These are phyloP conservation scores for Coccyzus lansbergi DNA, from an alignment of 2,797 vertebrate genomes.

Conservation along the genomic window DNA sequence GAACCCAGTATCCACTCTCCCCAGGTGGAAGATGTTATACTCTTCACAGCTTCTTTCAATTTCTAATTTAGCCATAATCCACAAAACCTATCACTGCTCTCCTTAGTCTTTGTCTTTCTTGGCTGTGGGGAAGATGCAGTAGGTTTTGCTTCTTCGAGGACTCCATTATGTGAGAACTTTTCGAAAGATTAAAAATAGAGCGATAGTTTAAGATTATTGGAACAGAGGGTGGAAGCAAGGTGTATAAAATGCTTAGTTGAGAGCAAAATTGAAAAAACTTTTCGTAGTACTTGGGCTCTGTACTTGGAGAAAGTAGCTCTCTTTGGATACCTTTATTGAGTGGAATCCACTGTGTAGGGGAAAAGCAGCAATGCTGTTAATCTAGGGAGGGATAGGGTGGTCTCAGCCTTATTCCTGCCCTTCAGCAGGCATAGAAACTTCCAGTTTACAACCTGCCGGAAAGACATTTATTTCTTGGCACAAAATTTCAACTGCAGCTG, in stretches of 20 bases:
- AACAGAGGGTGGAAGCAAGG: background rate
- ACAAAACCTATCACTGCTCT: background rate
- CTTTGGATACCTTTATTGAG: background rate
- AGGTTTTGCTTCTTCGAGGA: background rate
- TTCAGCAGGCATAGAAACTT: slow-evolving; percentile 22
- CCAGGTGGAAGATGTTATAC: background rate
- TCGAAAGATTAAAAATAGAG: background rate
- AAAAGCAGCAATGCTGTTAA: slow-evolving; percentile 10
- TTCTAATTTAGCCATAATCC: background rate
- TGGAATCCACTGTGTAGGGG: background rate
- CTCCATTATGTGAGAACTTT: background rate
- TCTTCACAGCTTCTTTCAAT: background rate
- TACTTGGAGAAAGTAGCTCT: background rate
- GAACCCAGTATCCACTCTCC: background rate
- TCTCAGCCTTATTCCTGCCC: slow-evolving; percentile 9
- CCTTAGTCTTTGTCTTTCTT: rapidly evolving
- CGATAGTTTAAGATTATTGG: background rate
- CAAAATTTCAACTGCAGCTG: slow-evolving; percentile 43
- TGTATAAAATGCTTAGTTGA: background rate
- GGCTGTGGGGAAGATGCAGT: too few relatives aligned
- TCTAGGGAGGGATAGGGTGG: background rate
- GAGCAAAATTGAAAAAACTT: background rate
- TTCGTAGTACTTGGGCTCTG: background rate
- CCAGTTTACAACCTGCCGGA: slow-evolving; percentile 47
- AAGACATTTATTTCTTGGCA: slow-evolving; percentile 65